phyloP scores from a whole-genome alignment of 2,888 invertebrate species.

The Erebia ligea region DNA sequence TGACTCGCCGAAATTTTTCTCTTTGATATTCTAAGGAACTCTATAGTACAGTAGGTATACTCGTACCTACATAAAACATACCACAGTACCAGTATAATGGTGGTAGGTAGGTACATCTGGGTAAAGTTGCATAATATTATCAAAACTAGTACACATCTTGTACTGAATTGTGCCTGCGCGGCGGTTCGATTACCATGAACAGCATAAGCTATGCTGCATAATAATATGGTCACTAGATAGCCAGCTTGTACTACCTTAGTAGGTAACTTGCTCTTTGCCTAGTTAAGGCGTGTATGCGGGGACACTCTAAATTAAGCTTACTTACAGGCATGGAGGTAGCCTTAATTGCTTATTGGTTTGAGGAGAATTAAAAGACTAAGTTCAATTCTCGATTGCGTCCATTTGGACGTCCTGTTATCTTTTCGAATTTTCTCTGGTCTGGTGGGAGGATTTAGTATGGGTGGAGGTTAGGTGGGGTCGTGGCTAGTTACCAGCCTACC shows the following conservation, averaged over 20 bases:
- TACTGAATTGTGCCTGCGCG: constrained; percentile 14
- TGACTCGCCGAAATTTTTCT: no score
- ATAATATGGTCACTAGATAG: constrained; percentile 18
- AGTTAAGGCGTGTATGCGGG: constrained; percentile 6
- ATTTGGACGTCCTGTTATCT: no score
- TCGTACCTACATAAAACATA: neutral
- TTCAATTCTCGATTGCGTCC: neutral
- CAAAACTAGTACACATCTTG: constrained; percentile 13
- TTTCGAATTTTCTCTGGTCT: no score
- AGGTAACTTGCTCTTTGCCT: constrained; percentile 18
- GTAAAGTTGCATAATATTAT: neutral
- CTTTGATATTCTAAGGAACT: no score
- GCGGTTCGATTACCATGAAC: constrained; percentile 22
- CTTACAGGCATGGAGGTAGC: neutral
- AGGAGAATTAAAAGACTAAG: neutral
- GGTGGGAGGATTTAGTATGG: no score
- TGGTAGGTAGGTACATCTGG: no score
- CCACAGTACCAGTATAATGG: no score
- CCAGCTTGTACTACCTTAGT: constrained; percentile 6
- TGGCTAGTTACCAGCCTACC: no score
- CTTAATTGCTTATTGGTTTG: neutral
- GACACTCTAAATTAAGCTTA: constrained; percentile 16
- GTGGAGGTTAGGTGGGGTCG: no score
- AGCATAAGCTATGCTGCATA: constrained; percentile 21
- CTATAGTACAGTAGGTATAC: no score